phyloP scores from a whole-genome alignment of 2,113 vertebrate genomes.

The Tor tambroides region DNA sequence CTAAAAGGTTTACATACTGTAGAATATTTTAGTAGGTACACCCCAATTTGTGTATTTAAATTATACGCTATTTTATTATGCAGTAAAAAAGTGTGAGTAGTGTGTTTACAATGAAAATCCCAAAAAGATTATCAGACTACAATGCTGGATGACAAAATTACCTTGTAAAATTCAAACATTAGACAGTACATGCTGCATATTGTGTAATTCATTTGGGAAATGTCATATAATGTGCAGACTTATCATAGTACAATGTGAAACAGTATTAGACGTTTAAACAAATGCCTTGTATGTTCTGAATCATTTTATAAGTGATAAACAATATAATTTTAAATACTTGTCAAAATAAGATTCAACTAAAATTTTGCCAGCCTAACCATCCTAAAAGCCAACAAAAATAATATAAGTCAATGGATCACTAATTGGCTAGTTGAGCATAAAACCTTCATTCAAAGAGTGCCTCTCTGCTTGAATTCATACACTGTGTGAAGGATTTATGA shows the following conservation, averaged over 20 bases:
- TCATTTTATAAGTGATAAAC: background rate
- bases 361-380: background rate
- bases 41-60: no score
- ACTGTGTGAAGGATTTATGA: slow-evolving; percentile 53
- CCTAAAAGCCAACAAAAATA: background rate
- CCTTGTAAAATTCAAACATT: no score
- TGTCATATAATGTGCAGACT: background rate
- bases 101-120: no score
- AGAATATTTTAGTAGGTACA: no score
- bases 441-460: slow-evolving; percentile 62
- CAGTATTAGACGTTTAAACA: background rate
- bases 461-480: slow-evolving; percentile 42
- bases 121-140: no score
- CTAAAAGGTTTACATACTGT: no score
- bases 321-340: background rate
- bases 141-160: no score
- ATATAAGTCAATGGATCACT: background rate
- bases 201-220: no score
- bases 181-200: no score
- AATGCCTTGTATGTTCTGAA: background rate
- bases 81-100: no score
- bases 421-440: slow-evolving; percentile 49
- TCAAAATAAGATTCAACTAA: background rate
- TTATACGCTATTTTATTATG: no score
- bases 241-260: background rate